Base-by-base conservation (phyloP, 2,797 vertebrate genomes). In the Phyllotis vaccarum region DNA sequence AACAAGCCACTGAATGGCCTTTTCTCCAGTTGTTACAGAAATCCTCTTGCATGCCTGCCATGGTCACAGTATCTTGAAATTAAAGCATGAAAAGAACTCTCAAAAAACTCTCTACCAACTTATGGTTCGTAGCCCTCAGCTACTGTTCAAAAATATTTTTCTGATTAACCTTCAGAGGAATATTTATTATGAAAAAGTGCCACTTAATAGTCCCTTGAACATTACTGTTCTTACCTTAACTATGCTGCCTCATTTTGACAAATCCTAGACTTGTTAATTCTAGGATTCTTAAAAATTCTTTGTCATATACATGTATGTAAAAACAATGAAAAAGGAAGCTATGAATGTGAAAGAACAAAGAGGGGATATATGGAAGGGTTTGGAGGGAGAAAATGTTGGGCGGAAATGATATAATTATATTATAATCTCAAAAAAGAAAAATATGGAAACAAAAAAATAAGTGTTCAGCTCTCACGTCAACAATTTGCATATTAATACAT, bases 1-100 rank as follows among this genome's bases (percentile, higher is more conserved):
- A 60, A 60, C 5, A 97, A 95, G 58, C n/a, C 37, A 89, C 54
- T 91, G 40, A 17, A 68, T 56, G 89, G 79, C 58, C 40, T 87
- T 96, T 93, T 88, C 7, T 37, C 49, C 9, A 62, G 21, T 95
- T 95, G 13, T 95, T 95, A 62, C 2, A 91, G 19, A 95, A 92
- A 95, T 95, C 75, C 66, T 86, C 9, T 94, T 94, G 27, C 75
- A 52, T 93, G 58, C 22, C n/a, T 95, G 31, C 95, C 79, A 85
- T 96, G 64, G 58, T 95, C 82, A 95, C 24, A 58, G 89, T 86
- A 96, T 68, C 75, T 87, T 95, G 89, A 94, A 96, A 96, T 94
- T 82, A 91, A 92, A 96, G 54, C 74, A 86, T 68, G 81, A 90
- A 95, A 96, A 96, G 24, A 29, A 92, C 72, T 94, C 46, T 95